Percentiles rank a stretch among this genome's conserved stretches.
Conservation (phyloP, 1,140 invertebrate species). For the Melipona quadrifasciata region DNA sequence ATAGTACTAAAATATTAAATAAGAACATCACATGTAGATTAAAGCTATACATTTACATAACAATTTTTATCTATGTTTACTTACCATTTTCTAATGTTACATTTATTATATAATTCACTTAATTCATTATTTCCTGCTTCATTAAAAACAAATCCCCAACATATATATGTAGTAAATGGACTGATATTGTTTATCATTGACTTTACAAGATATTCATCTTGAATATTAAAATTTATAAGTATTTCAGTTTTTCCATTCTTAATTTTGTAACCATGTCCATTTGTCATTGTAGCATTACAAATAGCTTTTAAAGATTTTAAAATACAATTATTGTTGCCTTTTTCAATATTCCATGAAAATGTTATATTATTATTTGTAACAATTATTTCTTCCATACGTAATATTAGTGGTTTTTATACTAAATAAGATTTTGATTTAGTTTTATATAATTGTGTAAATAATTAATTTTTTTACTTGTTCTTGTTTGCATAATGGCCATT, state of each 20-base stretch:
- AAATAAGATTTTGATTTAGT: not conserved
- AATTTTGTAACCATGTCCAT: slow-evolving; percentile 59
- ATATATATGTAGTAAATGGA: slow-evolving; percentile 70
- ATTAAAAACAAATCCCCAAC: slow-evolving; percentile 55
- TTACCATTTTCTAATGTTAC: slow-evolving; percentile 67
- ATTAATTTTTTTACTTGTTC: slow-evolving; percentile 52
- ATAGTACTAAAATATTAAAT: slow-evolving; percentile 64
- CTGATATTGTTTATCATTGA: slow-evolving; percentile 57
- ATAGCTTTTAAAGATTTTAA: slow-evolving; percentile 38
- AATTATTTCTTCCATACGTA: not conserved
- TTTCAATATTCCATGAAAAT: slow-evolving; percentile 64
- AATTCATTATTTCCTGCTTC: slow-evolving; percentile 54
- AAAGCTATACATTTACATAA: not conserved
- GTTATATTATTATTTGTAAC: slow-evolving; percentile 20
- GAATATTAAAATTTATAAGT: slow-evolving; percentile 1
- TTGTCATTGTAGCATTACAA: slow-evolving; percentile 57
- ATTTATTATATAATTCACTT: slow-evolving; percentile 49
- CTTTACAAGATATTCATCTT: slow-evolving; percentile 32
- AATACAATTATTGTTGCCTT: slow-evolving; percentile 63
- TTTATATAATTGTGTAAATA: not conserved
- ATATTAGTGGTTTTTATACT: slow-evolving; percentile 50
- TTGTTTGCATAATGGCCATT: not conserved
- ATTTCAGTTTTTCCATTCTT: not conserved
- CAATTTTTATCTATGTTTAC: slow-evolving; percentile 3
- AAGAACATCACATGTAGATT: not conserved